Conservation (phyloP, 2,113 vertebrate species). For the Neodon shergylaensis region DNA sequence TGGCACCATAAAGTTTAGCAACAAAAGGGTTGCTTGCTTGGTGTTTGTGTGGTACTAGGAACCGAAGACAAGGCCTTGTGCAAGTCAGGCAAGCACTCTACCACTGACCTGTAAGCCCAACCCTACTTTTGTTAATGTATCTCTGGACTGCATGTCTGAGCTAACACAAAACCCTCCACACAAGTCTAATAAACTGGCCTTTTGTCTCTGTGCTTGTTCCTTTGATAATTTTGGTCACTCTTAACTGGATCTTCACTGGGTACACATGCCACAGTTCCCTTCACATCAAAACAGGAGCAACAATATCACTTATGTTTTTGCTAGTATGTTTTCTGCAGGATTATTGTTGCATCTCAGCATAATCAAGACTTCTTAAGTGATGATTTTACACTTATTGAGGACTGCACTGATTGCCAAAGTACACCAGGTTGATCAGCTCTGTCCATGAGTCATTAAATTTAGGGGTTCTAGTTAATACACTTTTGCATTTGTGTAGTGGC, state of each 20-base stretch:
- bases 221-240: constrained; percentile 32
- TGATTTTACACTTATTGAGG: not conserved
- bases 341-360: not conserved
- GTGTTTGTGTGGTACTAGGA: not conserved
- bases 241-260: not conserved
- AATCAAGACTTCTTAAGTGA: constrained; percentile 2
- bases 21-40: not conserved
- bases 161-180: not conserved
- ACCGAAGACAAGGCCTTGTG: not conserved
- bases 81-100: not conserved
- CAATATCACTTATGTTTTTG: not conserved
- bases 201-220: not conserved
- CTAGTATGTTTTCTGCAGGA: not conserved
- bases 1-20: not conserved
- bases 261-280: not conserved
- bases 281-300: not conserved
- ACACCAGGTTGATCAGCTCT: not conserved
- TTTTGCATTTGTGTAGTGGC: not conserved
- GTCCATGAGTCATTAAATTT: not conserved
- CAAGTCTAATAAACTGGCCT: not conserved
- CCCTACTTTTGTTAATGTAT: not conserved
- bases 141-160: not conserved
- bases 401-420: not conserved
- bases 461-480: not conserved
- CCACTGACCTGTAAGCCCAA: not conserved